Conservation (phyloP, 2,113 vertebrate genomes). For the Brachypodius melanocephalos region DNA sequence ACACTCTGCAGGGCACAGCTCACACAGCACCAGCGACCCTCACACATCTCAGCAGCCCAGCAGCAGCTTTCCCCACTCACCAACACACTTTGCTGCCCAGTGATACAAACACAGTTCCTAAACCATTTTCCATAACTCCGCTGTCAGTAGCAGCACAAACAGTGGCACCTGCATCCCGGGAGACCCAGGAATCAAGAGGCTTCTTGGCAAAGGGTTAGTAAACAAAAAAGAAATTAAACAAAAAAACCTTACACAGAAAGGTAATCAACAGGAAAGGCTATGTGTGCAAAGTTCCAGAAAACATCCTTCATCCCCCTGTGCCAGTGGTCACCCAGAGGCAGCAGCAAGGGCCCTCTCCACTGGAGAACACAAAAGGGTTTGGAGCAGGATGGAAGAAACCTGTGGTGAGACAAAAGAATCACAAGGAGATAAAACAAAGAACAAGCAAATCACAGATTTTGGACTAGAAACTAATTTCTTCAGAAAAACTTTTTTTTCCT, state of each 20-base stretch:
- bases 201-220: background rate
- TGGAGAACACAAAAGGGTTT: background rate
- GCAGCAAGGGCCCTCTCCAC: background rate
- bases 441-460: background rate
- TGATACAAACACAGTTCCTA: background rate
- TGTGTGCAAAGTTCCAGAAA: background rate
- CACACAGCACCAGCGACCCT: background rate
- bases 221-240: background rate
- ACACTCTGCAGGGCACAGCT: background rate
- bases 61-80: background rate
- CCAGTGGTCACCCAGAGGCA: background rate
- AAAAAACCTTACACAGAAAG: background rate
- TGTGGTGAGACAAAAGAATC: constrained; percentile 31
- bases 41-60: background rate
- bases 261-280: background rate
- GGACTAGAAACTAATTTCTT: background rate
- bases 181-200: background rate
- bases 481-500: background rate
- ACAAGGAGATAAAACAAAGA: background rate
- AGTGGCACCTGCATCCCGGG: background rate
- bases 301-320: background rate
- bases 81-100: background rate
- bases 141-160: background rate
- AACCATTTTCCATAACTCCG: background rate
- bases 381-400: background rate